A percentile compares a stretch with the other conserved stretches of the same genome.
These are phyloP conservation scores for Tromatobia lineatoria DNA, from an alignment of 2,888 invertebrate species.

Conservation along the genomic window DNA sequence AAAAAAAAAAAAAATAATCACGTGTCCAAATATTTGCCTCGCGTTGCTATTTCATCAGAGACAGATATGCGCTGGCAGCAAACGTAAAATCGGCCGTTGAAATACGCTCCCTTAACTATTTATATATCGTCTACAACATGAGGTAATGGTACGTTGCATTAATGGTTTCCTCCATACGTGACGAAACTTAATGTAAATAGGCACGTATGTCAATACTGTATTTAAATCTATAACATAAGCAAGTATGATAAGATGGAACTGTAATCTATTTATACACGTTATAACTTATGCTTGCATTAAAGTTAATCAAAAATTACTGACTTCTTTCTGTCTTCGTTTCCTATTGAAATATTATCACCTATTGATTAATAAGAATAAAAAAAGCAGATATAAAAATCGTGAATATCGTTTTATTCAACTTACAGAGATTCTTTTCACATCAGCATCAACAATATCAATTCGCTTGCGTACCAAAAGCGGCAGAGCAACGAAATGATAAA, in stretches of 20 bases:
- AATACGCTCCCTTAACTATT: slow-evolving; percentile 50
- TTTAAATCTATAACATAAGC: slow-evolving; percentile 73
- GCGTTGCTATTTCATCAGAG: slow-evolving; percentile 32
- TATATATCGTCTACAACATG: slow-evolving; percentile 53
- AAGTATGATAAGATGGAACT: slow-evolving; percentile 72
- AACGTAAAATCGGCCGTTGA: slow-evolving; percentile 31
- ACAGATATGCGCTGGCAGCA: slow-evolving; percentile 35
- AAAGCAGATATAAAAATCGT: background rate
- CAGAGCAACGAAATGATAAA: slow-evolving; percentile 3
- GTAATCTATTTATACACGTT: slow-evolving; percentile 78
- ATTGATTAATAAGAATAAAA: background rate
- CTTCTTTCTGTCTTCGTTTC: slow-evolving; percentile 10
- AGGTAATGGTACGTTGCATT: slow-evolving; percentile 66
- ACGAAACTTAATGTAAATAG: slow-evolving; percentile 76
- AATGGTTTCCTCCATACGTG: slow-evolving; percentile 65
- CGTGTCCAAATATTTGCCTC: slow-evolving; percentile 34
- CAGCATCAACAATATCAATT: slow-evolving; percentile 36
- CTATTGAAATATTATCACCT: background rate
- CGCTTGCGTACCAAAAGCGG: background rate
- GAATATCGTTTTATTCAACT: slow-evolving; percentile 39
- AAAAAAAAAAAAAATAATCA: too few relatives aligned
- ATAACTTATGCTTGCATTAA: slow-evolving; percentile 78
- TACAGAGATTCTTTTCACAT: slow-evolving; percentile 36
- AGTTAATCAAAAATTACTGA: slow-evolving; percentile 72
- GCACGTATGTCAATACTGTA: slow-evolving; percentile 77